Evolutionary conservation across 2,888 invertebrate species (phyloP).

Genomic region (Sinotaia quadrata): DNA sequence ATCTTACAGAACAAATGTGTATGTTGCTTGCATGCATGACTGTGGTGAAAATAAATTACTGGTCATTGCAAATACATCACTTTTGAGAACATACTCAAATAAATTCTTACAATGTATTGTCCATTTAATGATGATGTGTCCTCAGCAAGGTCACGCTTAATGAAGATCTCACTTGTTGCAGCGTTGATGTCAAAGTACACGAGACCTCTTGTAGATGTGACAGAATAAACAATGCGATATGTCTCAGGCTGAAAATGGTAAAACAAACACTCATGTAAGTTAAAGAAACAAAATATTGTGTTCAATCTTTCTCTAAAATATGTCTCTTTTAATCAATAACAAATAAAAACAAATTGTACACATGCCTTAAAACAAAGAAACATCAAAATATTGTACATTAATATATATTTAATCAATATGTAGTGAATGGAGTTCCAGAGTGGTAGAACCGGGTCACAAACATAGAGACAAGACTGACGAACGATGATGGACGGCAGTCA

Average conservation of each 20-base stretch:
- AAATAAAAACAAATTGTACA: background rate
- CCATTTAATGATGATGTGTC: conserved; percentile 76
- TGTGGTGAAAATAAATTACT: too few species aligned
- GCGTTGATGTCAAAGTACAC: conserved; percentile 46
- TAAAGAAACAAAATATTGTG: background rate
- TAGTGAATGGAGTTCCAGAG: too few species aligned
- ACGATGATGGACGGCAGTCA: too few species aligned
- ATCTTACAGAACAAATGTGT: too few species aligned
- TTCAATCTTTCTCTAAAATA: background rate
- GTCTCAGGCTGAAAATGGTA: conserved; percentile 29
- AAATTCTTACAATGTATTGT: conserved; percentile 29
- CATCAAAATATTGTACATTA: background rate
- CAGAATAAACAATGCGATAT: conserved; percentile 24
- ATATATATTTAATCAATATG: too few species aligned
- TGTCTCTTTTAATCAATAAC: too few species aligned
- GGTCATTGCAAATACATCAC: too few species aligned
- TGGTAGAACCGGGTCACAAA: too few species aligned
- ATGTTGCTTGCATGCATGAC: too few species aligned
- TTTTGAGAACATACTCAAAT: too few species aligned
- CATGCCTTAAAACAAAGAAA: background rate
- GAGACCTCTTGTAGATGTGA: conserved; percentile 18
- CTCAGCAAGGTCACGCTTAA: conserved; percentile 36
- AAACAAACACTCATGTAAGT: background rate
- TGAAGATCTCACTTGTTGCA: conserved; percentile 45
- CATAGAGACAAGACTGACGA: too few species aligned